Percentiles rank a stretch among this genome's conserved stretches.
Conservation (phyloP, 1,140 invertebrate species). For the Pseudomyrmex gracilis region DNA sequence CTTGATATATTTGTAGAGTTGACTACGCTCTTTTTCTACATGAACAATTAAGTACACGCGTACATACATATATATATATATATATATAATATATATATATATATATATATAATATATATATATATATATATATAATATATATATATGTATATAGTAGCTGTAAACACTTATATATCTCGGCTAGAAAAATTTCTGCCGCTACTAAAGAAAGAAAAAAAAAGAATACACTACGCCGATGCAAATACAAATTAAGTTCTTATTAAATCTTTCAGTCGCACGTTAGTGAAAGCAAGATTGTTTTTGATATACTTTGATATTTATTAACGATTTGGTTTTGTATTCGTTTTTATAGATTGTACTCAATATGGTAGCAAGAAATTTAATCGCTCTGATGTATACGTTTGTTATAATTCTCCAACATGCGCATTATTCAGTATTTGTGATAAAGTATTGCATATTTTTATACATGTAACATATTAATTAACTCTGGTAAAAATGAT, state of each 20-base stretch:
- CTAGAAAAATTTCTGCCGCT: slow-evolving; percentile 43
- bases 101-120: neutral
- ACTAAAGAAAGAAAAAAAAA: neutral
- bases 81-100: neutral
- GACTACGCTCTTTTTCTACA: slow-evolving; percentile 37
- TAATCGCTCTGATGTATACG: slow-evolving; percentile 31
- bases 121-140: too few species aligned
- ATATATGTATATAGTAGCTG: neutral
- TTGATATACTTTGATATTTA: neutral
- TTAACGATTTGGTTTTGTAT: slow-evolving; percentile 18
- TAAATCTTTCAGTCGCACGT: neutral
- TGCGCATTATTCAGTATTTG: slow-evolving; percentile 26
- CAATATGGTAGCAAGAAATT: slow-evolving; percentile 22
- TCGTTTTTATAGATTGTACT: slow-evolving; percentile 2
- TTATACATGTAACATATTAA: slow-evolving; percentile 46
- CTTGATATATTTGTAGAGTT: slow-evolving; percentile 46
- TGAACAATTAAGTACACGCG: slow-evolving; percentile 2
- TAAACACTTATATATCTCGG: slow-evolving; percentile 34
- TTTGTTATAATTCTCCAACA: slow-evolving; percentile 1
- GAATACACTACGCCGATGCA: neutral
- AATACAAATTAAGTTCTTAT: slow-evolving; percentile 1
- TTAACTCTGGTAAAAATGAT: slow-evolving; percentile 38
- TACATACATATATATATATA: too few species aligned
- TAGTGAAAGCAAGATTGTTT: too few species aligned
- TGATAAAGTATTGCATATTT: slow-evolving; percentile 36